Base-by-base conservation (phyloP, 1,140 invertebrate species). In the Gryllus bimaculatus region DNA sequence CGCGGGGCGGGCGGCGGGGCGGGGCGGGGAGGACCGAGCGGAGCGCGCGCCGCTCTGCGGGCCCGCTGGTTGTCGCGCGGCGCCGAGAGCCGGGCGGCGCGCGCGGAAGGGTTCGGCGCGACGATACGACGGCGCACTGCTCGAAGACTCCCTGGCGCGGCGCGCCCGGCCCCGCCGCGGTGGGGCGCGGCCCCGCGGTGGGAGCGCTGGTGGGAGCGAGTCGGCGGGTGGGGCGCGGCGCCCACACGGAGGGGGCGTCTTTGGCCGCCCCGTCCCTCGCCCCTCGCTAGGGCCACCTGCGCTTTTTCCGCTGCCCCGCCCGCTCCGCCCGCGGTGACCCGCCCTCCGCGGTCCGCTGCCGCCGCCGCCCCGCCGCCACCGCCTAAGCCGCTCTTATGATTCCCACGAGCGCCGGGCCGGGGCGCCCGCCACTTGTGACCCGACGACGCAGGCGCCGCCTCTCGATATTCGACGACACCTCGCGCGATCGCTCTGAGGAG, bases 51-150 rank as follows among this genome's bases (percentile, higher is more conserved):
- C 48, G 76, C 8, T 18, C 18, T n/a, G 48, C 18, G 47, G 0
- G 54, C 54, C 7, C 2, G 54, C 7, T 66, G 54, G 54, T n/a
- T n/a, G n/a, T 66, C 54, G 54, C 54, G 54, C 54, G 54, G 10
- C 54, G 54, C 54, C 54, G 54, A 66, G n/a, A 7, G 54, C 54
- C 54, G 54, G 54, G n/a, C 54, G 54, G 18, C 54, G n/a, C 0
- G 2, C 54, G 54, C 54, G 54, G 54, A 66, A 66, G 54, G 54
- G 54, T 66, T 66, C 54, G 10, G 54, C 54, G 54, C 18, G 54
- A 66, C 54, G 54, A 66, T 66, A 66, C 54, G 54, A 66, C 54
- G 54, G 54, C 54, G 54, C 54, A n/a, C 54, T 66, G 54, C 54
- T 66, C 54, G 7, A 66, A 7, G 54, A 66, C 54, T 5, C 26